Evolutionary conservation across 1,140 invertebrate genomes (phyloP), one percentile per base, ranked within the genome.

Genomic region (Pseudomyrmex gracilis): DNA sequence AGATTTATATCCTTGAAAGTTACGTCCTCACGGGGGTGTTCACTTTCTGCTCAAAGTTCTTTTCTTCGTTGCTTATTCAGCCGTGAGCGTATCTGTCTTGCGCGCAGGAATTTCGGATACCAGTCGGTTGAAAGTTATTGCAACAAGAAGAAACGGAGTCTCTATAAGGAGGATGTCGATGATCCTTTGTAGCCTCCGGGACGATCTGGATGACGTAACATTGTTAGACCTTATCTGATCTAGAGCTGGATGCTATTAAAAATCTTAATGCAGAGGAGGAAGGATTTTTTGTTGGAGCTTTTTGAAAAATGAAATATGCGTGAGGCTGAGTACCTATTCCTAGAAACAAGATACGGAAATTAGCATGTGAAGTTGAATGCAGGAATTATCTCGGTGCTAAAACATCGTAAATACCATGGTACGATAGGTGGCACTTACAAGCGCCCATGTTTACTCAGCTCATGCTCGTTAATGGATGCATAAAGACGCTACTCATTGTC

Each of bases 1-100:
- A 92, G 91, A 92, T 92, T 92, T 91, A 92, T 90, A 90, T 78
- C 74, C 53, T 85, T 85, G 76, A 51, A 83, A 89, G 78, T 73
- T 83, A 63, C 53, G 60, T 55, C 78, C 70, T 70, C 76, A 60
- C 51, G 76, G 71, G 85, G 77, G 67, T 74, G 82, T 74, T 73
- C 86, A 84, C 74, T 73, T 78, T 80, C 55, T 77, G 70, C 76
- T 61, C 73, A 73, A 76, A 87, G 61, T 77, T 55, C 53, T 74
- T 85, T 87, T 73, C 73, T 88, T 77, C 60, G 63, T 87, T 85
- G 78, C 66, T 85, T 80, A 68, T 84, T 53, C 64, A 87, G 57
- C 57, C 53, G 61, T 51, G 13, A 80, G 78, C 71, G 49, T 63
- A 17, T 82, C 17, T 82, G 57, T 45, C 45, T 22, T 20, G 12